Evolutionary conservation across 2,888 invertebrate species (phyloP), one percentile per base, ranked within the genome.

Genomic region (Tinea pellionella): DNA sequence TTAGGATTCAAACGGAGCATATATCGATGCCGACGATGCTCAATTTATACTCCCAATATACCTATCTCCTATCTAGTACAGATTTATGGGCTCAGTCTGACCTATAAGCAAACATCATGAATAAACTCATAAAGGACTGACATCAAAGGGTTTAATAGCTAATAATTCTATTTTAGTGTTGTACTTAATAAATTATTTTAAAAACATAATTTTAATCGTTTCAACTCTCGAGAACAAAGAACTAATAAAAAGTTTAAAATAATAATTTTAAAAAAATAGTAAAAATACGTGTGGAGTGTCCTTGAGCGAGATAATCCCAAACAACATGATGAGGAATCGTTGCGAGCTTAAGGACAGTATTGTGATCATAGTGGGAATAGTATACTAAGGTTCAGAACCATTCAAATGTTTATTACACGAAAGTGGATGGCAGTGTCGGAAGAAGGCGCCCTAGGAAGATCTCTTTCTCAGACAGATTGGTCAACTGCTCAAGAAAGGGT

Each of bases 1-100:
- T 47, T 13, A 47, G 13, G n/a, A 37, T 6, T 37, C 37, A n/a
- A 37, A 16, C n/a, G 47, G 2, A 47, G 13, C 47, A 16, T 47
- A n/a, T 9, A 7, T 47, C 15, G 47, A 47, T 47, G 16, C 16
- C 47, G 16, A n/a, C 13, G 47, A 82, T 77, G 73, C 79, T 71
- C 80, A 79, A 84, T 85, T 83, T 85, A 85, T 84, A 74, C 80
- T 68, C 71, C 68, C 77, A 74, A 75, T 73, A 75, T 74, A 75
- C 41, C 76, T 37, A 19, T 80, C 76, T 76, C 79, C 80, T 73
- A 78, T 80, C 80, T 75, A 77, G 75, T 71, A 75, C 75, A 83
- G 83, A 84, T 84, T 85, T 84, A 85, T 78, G 78, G 24, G 19
- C 53, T 24, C 37, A 47, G 47, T 16, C 15, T 47, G 47, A 47